These are phyloP conservation scores for Callyntrura sp. DNA, from an alignment of 2,888 invertebrate species.

Conservation along the genomic window DNA sequence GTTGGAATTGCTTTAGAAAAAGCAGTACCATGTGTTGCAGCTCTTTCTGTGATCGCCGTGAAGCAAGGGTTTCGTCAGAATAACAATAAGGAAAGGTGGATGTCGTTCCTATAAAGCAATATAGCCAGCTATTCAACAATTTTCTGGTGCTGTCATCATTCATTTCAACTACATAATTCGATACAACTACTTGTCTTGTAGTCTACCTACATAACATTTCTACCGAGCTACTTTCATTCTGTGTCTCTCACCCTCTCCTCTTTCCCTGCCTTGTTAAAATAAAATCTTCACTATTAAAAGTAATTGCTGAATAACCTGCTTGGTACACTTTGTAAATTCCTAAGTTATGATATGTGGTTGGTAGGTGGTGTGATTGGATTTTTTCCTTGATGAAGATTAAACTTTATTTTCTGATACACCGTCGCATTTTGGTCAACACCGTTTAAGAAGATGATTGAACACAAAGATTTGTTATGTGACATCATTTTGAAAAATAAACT, in stretches of 20 bases:
- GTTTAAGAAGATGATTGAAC: constrained; percentile 25
- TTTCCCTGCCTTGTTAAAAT: background rate
- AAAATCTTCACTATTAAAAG: background rate
- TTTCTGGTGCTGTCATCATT: constrained; percentile 21
- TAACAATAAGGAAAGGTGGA: background rate
- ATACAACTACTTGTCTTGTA: constrained; percentile 3
- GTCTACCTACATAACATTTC: constrained; percentile 6
- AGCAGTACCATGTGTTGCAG: too few relatives aligned
- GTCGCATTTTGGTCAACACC: background rate
- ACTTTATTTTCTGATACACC: background rate
- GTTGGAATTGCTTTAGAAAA: too few relatives aligned
- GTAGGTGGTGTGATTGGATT: background rate
- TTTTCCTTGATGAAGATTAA: background rate
- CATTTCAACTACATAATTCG: constrained; percentile 33
- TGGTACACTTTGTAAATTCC: background rate
- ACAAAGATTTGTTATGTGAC: constrained; percentile 30
- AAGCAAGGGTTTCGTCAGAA: background rate
- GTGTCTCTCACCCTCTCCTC: background rate
- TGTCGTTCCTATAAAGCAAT: background rate
- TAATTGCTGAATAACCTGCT: constrained; percentile 37
- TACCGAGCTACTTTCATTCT: constrained; percentile 15
- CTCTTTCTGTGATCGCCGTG: too few relatives aligned
- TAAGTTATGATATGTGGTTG: background rate
- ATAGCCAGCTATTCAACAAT: background rate
- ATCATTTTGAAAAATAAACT: constrained; percentile 20